Base-by-base conservation (phyloP, 2,113 vertebrate genomes). In the Eolophus roseicapilla region DNA sequence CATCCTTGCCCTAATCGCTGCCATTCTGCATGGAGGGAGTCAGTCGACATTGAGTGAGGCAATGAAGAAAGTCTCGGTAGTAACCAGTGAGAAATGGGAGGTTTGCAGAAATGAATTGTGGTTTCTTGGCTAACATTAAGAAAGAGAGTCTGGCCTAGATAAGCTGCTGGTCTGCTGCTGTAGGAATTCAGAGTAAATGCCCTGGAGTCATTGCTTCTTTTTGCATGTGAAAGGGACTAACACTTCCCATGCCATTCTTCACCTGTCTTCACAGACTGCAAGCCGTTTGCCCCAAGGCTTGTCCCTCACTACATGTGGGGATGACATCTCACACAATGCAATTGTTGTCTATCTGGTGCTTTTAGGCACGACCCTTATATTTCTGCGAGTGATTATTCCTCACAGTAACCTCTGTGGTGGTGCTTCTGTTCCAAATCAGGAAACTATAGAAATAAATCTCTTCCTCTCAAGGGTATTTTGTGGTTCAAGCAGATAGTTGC, bases 401-500 rank as follows among this genome's bases (percentile, higher is more conserved):
- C 0, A 0, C 50, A 62, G 12, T 83, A 62, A 25, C 21, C 31
- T n/a, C 59, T 69, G 70, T 82, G 78, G 59, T 92, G 55, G 44
- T 79, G 33, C 46, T 93, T 88, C 85, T 86, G 31, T 88, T 89
- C 43, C 76, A 79, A 82, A 82, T 87, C 70, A 55, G 87, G 96
- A 91, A 95, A 80, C 49, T 41, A 20, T 91, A 91, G 82, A 95
- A 90, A 87, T 90, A 85, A 82, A 85, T 90, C 44, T 69, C 63
- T 92, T 95, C 82, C 75, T 90, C 71, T 82, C 63, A 63, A 41
- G 85, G 67, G 37, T 85, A 41, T 76, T 95, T 60, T 90, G 82
- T 88, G 78, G 87, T 94, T 92, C 82, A 89, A 82, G 47, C 68
- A 81, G 73, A 70, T 31, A 63, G 49, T 27, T 86, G 65, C 64